Base-by-base conservation (phyloP, 2,797 vertebrate species). In the Chaetodon trifasciatus region DNA sequence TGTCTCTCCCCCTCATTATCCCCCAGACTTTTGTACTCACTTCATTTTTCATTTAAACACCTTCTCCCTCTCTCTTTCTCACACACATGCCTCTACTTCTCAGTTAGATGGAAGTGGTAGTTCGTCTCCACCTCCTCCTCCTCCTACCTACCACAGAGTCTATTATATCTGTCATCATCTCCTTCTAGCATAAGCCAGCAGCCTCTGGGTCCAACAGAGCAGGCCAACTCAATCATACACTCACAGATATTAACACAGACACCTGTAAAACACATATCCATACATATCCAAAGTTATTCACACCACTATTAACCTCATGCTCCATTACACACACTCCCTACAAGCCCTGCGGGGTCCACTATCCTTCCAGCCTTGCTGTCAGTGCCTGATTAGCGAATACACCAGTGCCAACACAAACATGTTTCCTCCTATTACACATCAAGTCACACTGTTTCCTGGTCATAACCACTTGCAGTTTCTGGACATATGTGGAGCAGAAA, bases 101-200 rank as follows among this genome's bases (percentile, higher is more conserved):
- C 63, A 39, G 74, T 69, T 24, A 23, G 70, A 70, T 86, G 74
- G 76, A 89, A 86, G 85, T 84, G 81, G 86, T 81, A 82, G 88
- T 82, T 79, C 9, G 10, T 80, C 88, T 88, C 72, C 28, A 32
- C 28, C 28, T 32, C 28, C 81, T 85, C 71, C 87, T 87, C 67
- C 69, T 82, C 64, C 78, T 70, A 87, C 91, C 90, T 90, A 91
- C 91, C 90, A 83, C 91, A 92, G 86, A 72, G 87, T 85, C 78
- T 77, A 78, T 87, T 87, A 81, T 63, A 76, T 89, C 91, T 91
- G 85, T 94, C 93, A 91, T 86, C 86, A 68, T 85, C 68, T 88
- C 76, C 80, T 66, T 72, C 68, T 32, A 70, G 68, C 80, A 71
- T 82, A 68, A 90, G 76, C 81, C 87, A 86, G 83, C 65, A 76